Evolutionary conservation across 2,113 vertebrate genomes (phyloP), one percentile per base, ranked within the genome.

Genomic region (Ophthalmolycus amberensis): DNA sequence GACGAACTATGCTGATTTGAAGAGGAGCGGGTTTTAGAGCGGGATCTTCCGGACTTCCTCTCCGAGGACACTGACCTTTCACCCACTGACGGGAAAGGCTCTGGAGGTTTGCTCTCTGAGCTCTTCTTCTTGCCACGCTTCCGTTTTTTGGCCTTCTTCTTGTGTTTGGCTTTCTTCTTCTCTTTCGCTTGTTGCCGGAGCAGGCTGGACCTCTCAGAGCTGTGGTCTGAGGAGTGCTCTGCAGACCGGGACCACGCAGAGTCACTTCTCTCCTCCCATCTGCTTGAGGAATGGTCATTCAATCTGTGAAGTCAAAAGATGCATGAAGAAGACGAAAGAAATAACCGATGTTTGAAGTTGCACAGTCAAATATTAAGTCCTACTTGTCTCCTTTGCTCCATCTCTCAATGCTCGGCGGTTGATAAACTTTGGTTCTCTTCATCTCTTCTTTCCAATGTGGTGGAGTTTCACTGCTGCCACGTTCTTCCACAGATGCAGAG

Each of bases 381-480:
- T 95, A 99, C 98, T 97, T 98, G 89, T 99, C 97, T 87, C 97
- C 98, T 96, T 98, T 99, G 80, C 96, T 99, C 98, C 98, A 99
- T 42, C 96, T 96, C 76, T 99, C 97, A 3, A 95, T 91, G 63
- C 96, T 97, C 0, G 96, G 95, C 0, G 96, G 95, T 27, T 97
- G 96, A 58, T 98, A 99, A 0, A 93, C 93, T 85, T 97, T 94
- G 6, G 96, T 94, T 32, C 97, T 95, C 92, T 97, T 97, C 98
- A 99, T 99, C 81, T 99, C 98, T 87, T 98, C 98, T 79, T 96
- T 99, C 98, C 98, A 99, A 83, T 99, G 98, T 7, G 98, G 98
- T 0, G 98, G 98, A 0, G 98, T 99, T 88, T 99, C 98, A 29
- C 98, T 99, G 94, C 97, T 97, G 29, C 94, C 94, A 10, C 84